These are phyloP conservation scores for Chionoecetes opilio DNA, from an alignment of 1,140 invertebrate genomes.

Conservation along the genomic window DNA sequence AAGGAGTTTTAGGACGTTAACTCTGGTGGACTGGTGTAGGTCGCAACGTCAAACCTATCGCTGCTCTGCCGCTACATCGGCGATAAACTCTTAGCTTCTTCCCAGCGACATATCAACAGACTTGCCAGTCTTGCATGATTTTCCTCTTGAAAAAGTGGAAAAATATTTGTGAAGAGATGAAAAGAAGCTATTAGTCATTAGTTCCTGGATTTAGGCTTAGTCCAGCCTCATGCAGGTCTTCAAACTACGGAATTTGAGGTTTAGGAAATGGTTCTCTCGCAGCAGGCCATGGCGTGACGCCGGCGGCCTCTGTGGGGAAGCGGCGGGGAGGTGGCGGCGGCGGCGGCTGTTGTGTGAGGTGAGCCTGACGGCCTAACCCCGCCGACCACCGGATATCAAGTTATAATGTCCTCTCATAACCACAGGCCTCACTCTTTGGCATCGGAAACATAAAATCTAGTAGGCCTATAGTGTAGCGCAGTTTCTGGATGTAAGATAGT, in stretches of 20 bases:
- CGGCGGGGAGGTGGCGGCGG: neutral
- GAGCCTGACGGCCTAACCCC: constrained; percentile 42
- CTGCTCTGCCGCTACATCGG: neutral
- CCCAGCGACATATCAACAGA: neutral
- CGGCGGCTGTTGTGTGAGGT: constrained; percentile 39
- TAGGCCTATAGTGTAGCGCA: too few species aligned
- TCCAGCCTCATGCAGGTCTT: constrained; percentile 46
- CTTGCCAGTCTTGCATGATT: too few species aligned
- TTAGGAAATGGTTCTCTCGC: constrained; percentile 54
- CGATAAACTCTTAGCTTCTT: neutral
- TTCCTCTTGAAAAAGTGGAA: too few species aligned
- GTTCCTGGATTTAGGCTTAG: constrained; percentile 56
- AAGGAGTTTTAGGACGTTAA: neutral
- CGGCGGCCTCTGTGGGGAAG: neutral
- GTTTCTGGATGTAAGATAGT: neutral
- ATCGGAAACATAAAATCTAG: constrained; percentile 61
- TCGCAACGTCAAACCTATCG: neutral
- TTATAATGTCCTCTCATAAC: neutral
- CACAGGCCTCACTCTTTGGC: constrained; percentile 3
- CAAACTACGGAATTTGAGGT: constrained; percentile 72
- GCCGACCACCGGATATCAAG: neutral
- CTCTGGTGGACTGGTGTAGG: neutral
- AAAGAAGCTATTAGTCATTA: neutral
- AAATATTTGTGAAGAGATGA: too few species aligned
- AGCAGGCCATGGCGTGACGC: constrained; percentile 67